Base-by-base conservation (phyloP, 2,113 vertebrate species). In the Aspidoscelis tigris region DNA sequence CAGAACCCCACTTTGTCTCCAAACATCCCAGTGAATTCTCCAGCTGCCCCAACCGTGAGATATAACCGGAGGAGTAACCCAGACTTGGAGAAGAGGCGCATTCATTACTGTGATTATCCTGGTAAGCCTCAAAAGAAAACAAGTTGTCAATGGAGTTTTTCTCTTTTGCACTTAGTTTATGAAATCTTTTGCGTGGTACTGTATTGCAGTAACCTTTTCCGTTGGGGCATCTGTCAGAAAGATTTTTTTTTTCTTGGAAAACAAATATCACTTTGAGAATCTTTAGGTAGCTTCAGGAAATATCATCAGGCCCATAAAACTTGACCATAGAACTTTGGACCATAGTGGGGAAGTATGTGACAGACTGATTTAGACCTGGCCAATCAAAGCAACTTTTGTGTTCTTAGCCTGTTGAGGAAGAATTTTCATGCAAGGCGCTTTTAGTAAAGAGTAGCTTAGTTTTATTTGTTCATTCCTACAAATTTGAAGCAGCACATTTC, bases 51-150 rank as follows among this genome's bases (percentile, higher is more conserved):
- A 1, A 93, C 96, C 12, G 92, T 94, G 84, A 97, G 96, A 91
- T 98, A 97, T 92, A 99, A 97, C 86, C 96, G 98, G 65, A 97
- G 98, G 92, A 99, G 96, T 92, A 99, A 99, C 89, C 98, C 98
- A 0, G 98, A 99, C 90, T 93, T 99, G 93, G 98, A 99, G 93
- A 99, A 98, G 87, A 95, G 98, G 66, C 95, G 98, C 76, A 98
- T 99, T 93, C 98, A 99, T 94, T 98, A 98, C 96, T 99, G 98
- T 92, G 97, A 98, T 83, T 97, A 99, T 65, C 96, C 97, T 74
- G 98, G 98, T 86, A 2, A 2, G 43, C 14, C 6, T 2, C 58
- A 61, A 61, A 61, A 61, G 14, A 61, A 5, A 14, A 61, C 70
- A n/a, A 39, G n/a, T 21, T 16, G 7, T 33, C 33, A 4, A 71